Percentiles rank a stretch among this genome's conserved stretches.
phyloP scores from a whole-genome alignment of 2,113 vertebrate genomes.

The Morone saxatilis region DNA sequence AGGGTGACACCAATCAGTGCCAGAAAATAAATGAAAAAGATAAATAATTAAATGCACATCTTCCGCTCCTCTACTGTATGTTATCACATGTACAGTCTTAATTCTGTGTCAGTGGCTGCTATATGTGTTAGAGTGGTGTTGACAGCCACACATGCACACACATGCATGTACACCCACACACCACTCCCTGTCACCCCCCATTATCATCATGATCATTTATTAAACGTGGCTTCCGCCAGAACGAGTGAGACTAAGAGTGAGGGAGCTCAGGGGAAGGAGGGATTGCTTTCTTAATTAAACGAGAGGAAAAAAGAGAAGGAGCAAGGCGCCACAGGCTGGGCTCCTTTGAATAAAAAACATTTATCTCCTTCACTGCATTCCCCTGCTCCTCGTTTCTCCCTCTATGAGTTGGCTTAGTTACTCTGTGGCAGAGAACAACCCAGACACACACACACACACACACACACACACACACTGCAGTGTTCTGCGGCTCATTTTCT shows the following conservation, averaged over 20 bases:
- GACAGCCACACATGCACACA: constrained; percentile 41
- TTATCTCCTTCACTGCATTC: constrained; percentile 77
- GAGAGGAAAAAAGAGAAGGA: constrained; percentile 67
- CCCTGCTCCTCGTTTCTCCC: constrained; percentile 62
- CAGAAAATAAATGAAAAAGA: background rate
- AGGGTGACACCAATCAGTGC: background rate
- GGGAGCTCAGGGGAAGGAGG: constrained; percentile 75
- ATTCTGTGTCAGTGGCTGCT: constrained; percentile 31
- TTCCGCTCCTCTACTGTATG: background rate
- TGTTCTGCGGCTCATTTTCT: constrained; percentile 49
- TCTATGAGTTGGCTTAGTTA: constrained; percentile 61
- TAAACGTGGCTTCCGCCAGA: constrained; percentile 75
- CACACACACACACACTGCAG: constrained; percentile 4
- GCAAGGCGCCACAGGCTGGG: constrained; percentile 70
- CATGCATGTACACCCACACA: constrained; percentile 31
- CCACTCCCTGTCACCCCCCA: constrained; percentile 62
- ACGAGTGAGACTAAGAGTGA: constrained; percentile 58
- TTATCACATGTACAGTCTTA: constrained; percentile 37
- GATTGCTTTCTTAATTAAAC: constrained; percentile 84
- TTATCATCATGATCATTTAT: constrained; percentile 82
- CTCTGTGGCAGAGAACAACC: constrained; percentile 52
- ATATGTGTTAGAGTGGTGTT: constrained; percentile 41
- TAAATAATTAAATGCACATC: background rate
- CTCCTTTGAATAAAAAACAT: constrained; percentile 78
- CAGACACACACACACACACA: background rate